phyloP scores from a whole-genome alignment of 2,888 invertebrate species.

The Laothoe populi region DNA sequence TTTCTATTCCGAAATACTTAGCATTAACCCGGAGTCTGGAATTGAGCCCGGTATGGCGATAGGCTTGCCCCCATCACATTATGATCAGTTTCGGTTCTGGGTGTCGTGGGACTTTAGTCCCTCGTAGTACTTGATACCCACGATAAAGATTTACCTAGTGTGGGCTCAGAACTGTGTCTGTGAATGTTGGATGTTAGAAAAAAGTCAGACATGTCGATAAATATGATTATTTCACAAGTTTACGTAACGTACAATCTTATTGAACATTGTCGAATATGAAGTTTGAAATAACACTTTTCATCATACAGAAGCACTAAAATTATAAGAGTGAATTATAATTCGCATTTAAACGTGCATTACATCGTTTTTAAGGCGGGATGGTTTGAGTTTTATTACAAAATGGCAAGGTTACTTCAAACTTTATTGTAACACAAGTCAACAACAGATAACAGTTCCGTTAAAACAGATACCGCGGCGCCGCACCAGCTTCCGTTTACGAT shows the following conservation, averaged over 20 bases:
- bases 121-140: too few species aligned
- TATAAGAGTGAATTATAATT: background rate
- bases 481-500: slow-evolving; percentile 59
- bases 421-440: slow-evolving; percentile 28
- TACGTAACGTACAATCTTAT: background rate
- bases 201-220: background rate
- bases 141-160: too few species aligned
- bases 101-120: too few species aligned
- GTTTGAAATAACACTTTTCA: background rate
- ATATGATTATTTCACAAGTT: background rate
- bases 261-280: background rate
- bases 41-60: too few species aligned
- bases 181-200: too few species aligned
- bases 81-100: too few species aligned
- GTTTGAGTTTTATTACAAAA: slow-evolving; percentile 19
- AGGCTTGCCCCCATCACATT: too few species aligned
- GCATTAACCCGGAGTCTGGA: too few species aligned
- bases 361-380: background rate
- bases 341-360: background rate
- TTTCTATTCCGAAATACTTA: too few species aligned
- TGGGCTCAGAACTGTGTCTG: too few species aligned
- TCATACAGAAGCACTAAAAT: slow-evolving; percentile 4
- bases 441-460: slow-evolving; percentile 41
- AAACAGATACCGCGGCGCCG: slow-evolving; percentile 38
- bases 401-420: slow-evolving; percentile 18